Base-by-base conservation (phyloP, 2,888 invertebrate genomes). In the Parapristionchus giblindavisi region DNA sequence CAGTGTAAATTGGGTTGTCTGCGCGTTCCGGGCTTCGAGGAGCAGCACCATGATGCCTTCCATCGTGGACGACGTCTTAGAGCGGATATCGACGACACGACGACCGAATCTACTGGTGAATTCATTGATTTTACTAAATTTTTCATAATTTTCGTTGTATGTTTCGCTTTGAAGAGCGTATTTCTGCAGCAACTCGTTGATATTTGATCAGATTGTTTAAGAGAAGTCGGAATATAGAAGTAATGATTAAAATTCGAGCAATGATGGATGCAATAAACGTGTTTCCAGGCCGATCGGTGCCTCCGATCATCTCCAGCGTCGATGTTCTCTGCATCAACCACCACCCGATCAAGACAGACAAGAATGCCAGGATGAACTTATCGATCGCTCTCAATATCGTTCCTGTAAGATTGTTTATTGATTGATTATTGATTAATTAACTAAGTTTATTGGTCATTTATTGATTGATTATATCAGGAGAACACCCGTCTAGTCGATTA, bases 1-100 rank as follows among this genome's bases (percentile, higher is more conserved):
- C 70, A 71, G 70, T 71, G 70, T 17, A 54, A 56, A 34, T 48
- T 71, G 56, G 70, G 70, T n/a, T 71, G 70, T 71, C 52, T 52
- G 40, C 38, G 56, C 29, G 36, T 71, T 27, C 68, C 68, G 27
- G 51, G 36, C 51, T 51, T 52, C 52, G 34, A 52, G 32, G 51
- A 51, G 52, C 68, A 52, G 34, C 51, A 66, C 32, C 48, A 68
- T 29, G 43, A 34, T 32, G 51, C 68, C 6, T 68, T 68, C 36
- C 68, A 52, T 40, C 27, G 29, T 32, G 68, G 68, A 21, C 6
- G 36, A 68, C 21, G 34, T n/a, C 17, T 71, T 3, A 36, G 70
- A 29, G 38, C 40, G 54, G 70, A 71, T 27, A 71, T 71, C 27
- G 70, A 71, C 21, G 56, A 71, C 27, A 71, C 56, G 8, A 40